A percentile compares a stretch with the other conserved stretches of the same genome.
Evolutionary conservation across 2,113 vertebrate genomes (phyloP).

Genomic region (Turnix velox): DNA sequence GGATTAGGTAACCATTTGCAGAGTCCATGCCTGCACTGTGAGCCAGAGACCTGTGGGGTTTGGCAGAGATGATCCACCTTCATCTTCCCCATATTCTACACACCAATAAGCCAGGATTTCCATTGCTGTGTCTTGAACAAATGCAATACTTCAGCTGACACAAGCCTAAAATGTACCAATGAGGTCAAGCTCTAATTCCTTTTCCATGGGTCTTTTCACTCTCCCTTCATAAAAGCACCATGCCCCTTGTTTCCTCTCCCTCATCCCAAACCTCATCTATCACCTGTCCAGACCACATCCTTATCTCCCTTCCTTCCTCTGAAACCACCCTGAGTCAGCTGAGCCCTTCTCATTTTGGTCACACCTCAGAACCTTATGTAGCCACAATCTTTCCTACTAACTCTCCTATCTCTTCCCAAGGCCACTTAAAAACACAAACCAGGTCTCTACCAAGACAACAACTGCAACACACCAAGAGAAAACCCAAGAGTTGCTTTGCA

Average conservation of each 20-base stretch:
- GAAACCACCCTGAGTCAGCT: neutral
- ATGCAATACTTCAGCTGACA: neutral
- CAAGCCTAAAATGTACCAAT: neutral
- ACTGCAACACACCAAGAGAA: neutral
- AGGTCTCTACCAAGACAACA: neutral
- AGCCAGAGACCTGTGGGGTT: fast-evolving
- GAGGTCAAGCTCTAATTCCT: neutral
- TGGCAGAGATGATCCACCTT: neutral
- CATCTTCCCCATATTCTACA: neutral
- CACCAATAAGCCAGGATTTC: neutral
- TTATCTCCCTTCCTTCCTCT: neutral
- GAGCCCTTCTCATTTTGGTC: neutral
- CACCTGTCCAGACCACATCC: neutral
- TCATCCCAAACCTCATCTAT: neutral
- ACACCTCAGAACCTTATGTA: neutral
- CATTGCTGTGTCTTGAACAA: neutral
- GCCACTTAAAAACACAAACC: neutral
- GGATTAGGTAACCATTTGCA: neutral
- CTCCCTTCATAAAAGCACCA: neutral
- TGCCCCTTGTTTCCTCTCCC: neutral
- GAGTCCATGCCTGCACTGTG: neutral
- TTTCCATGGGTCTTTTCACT: neutral
- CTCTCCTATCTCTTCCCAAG: neutral
- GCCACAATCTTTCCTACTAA: neutral
- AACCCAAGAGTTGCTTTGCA: neutral